phyloP scores from a whole-genome alignment of 1,140 invertebrate genomes.

The Vanessa tameamea region DNA sequence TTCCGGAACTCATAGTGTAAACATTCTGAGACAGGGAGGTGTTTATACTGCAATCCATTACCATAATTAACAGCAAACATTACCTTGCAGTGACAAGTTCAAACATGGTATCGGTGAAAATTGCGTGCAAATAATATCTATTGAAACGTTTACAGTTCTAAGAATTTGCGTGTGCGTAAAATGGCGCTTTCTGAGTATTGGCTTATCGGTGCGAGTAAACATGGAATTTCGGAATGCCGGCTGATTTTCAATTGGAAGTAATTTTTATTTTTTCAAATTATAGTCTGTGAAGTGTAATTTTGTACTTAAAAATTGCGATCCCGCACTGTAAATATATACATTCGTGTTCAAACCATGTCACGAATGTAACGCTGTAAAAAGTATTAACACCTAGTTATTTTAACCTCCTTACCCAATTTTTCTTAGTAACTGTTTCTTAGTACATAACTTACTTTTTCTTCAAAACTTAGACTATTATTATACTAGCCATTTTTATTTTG shows the following conservation, averaged over 20 bases:
- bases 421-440: too few species aligned
- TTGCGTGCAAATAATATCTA: constrained; percentile 64
- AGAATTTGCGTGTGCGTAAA: constrained; percentile 35
- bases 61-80: constrained; percentile 76
- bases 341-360: not conserved
- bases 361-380: not conserved
- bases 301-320: constrained; percentile 10
- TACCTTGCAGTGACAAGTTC: constrained; percentile 65
- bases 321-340: not conserved
- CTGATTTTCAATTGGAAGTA: not conserved
- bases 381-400: too few species aligned
- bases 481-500: too few species aligned
- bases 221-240: not conserved
- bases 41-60: constrained; percentile 69
- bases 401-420: too few species aligned
- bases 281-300: not conserved
- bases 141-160: constrained; percentile 40
- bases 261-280: constrained; percentile 4
- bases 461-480: too few species aligned
- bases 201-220: constrained; percentile 1
- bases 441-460: too few species aligned
- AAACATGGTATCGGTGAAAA: constrained; percentile 67
- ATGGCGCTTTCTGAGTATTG: constrained; percentile 17
- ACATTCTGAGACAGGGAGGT: constrained; percentile 43
- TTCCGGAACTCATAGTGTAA: constrained; percentile 44